A percentile compares a stretch with the other conserved stretches of the same genome.
Conservation (phyloP, 2,888 invertebrate species). For the Acrobasis suavella region DNA sequence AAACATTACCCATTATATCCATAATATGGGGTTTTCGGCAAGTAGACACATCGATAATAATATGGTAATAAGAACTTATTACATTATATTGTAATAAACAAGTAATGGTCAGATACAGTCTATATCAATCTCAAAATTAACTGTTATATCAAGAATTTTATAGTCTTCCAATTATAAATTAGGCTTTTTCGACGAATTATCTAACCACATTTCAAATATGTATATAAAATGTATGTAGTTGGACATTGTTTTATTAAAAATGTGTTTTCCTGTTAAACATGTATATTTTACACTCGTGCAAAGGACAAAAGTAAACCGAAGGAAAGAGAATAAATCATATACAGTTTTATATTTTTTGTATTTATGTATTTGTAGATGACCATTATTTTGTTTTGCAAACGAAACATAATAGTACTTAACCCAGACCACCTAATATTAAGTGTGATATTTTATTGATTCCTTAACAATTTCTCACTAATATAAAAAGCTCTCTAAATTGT, state of each 20-base stretch:
- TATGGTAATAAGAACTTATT: conserved; percentile 48
- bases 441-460: conserved; percentile 72
- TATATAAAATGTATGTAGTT: conserved; percentile 4
- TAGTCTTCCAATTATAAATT: conserved; percentile 59
- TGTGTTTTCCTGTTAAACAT: not conserved
- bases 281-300: not conserved
- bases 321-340: not conserved
- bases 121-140: conserved; percentile 37
- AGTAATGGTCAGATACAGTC: conserved; percentile 64
- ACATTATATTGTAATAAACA: conserved; percentile 49
- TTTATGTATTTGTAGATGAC: conserved; percentile 47
- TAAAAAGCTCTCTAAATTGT: conserved; percentile 25
- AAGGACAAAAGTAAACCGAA: not conserved
- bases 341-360: not conserved
- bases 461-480: conserved; percentile 65
- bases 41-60: conserved; percentile 54
- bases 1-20: conserved; percentile 47
- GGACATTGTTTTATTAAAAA: not conserved
- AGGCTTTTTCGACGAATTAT: conserved; percentile 47
- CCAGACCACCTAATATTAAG: conserved; percentile 69
- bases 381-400: conserved; percentile 62
- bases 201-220: conserved; percentile 24
- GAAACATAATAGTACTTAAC: conserved; percentile 67
- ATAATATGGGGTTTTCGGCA: conserved; percentile 48
- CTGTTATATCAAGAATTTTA: conserved; percentile 46